Percentiles rank a stretch among this genome's conserved stretches.
Evolutionary conservation across 2,888 invertebrate genomes (phyloP).

Genomic region (Lasius fuliginosus): DNA sequence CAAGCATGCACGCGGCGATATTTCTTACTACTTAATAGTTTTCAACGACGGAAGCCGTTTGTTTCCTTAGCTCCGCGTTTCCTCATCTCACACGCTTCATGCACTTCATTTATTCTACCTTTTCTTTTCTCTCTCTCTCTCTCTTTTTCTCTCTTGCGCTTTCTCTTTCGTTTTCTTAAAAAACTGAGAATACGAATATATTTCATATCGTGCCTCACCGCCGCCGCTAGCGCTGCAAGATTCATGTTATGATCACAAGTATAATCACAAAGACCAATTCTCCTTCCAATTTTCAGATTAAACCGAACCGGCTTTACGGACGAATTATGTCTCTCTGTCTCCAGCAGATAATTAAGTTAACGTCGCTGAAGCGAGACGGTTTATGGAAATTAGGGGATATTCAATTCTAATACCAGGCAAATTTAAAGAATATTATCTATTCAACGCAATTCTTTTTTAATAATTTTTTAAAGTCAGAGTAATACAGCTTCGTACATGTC

Average conservation of each 20-base stretch:
- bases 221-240: not conserved
- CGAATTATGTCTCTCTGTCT: constrained; percentile 2
- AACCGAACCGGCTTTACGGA: not conserved
- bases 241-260: not conserved
- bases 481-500: not conserved
- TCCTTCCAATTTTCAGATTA: constrained; percentile 35
- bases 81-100: not conserved
- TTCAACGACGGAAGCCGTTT: constrained; percentile 45
- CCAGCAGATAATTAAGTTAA: constrained; percentile 6
- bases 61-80: constrained; percentile 18
- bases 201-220: not conserved
- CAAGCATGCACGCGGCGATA: constrained; percentile 42
- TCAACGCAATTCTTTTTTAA: not conserved
- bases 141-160: not conserved
- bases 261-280: not conserved
- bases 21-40: constrained; percentile 53
- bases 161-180: not conserved
- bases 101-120: constrained; percentile 10
- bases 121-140: not conserved
- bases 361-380: not conserved
- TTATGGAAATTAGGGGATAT: constrained; percentile 15
- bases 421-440: not conserved
- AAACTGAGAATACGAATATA: not conserved
- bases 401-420: constrained; percentile 9
- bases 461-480: not conserved